Evolutionary conservation across 2,113 vertebrate species (phyloP), one percentile per base, ranked within the genome.

Genomic region (Poeciliopsis occidentalis): DNA sequence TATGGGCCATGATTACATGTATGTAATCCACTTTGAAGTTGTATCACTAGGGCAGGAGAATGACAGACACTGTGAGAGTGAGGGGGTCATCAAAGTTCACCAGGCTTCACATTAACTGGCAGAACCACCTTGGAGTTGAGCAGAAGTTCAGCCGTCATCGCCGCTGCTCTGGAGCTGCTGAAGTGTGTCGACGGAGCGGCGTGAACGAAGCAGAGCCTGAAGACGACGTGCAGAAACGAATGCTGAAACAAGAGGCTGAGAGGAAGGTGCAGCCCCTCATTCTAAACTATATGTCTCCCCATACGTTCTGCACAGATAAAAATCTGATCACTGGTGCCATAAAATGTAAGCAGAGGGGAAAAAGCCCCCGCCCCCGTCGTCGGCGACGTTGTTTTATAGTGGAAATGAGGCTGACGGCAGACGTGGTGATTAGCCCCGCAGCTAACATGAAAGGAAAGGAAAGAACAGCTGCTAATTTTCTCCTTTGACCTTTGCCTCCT

Each of bases 401-500:
- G 91, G 88, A 93, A 93, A 94, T 92, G 89, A 93, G 86, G 87
- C 87, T 87, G 90, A 92, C 90, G 87, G 68, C 68, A 74, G 64
- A 85, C 89, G 88, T 88, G 85, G 87, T 85, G 83, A 90, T 92
- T 93, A 90, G 89, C 91, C 92, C 90, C n/a, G 70, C 10, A 78
- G 91, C 90, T 87, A 87, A 92, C 90, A 93, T 93, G 84, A 93
- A 92, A 93, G 92, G 79, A 89, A 82, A 91, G 85, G 86, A 90
- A 89, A 87, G 87, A 84, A 89, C 89, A 91, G 91, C 89, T 89
- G 92, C 90, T 93, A 88, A 94, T 93, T 93, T 92, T 91, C 91
- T 90, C 86, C 89, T 91, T 88, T 93, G 91, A 92, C 91, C 92
- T 93, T 92, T 92, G 83, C 83, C 83, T 90, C 91, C 91, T 75